A percentile compares a stretch with the other conserved stretches of the same genome.
phyloP scores from a whole-genome alignment of 2,113 vertebrate species.

The Sarotherodon lohbergeri region DNA sequence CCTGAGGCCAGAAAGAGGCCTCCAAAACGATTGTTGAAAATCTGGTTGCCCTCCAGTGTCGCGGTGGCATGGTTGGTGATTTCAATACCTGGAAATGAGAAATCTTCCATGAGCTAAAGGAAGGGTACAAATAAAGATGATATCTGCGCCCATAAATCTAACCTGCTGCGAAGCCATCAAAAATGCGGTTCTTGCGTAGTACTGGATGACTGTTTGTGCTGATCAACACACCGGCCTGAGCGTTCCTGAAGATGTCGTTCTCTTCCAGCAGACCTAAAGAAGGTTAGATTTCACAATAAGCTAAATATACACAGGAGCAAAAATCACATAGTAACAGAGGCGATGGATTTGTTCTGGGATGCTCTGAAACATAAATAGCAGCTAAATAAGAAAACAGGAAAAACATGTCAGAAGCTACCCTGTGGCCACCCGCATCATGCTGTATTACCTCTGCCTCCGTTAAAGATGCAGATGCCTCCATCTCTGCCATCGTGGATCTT shows the following conservation, averaged over 20 bases:
- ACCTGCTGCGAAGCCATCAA: slow-evolving; percentile 99
- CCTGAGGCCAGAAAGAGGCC: slow-evolving; percentile 97
- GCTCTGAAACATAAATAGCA: not conserved
- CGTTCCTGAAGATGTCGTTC: slow-evolving; percentile 98
- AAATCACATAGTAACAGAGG: not conserved
- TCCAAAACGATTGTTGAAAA: slow-evolving; percentile 99
- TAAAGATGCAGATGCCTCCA: slow-evolving; percentile 99
- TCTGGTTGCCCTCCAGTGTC: slow-evolving; percentile 98
- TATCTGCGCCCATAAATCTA: not conserved
- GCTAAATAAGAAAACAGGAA: not conserved
- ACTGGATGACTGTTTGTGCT: slow-evolving; percentile 98
- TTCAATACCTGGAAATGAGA: slow-evolving; percentile 83
- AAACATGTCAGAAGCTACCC: not conserved
- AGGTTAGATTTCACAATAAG: not conserved
- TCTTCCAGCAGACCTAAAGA: slow-evolving; percentile 90
- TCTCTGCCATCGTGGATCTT: slow-evolving; percentile 99
- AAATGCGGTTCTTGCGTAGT: slow-evolving; percentile 97
- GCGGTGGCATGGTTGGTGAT: slow-evolving; percentile 99
- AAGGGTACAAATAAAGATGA: not conserved
- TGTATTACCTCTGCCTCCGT: slow-evolving; percentile 87
- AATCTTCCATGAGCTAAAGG: not conserved
- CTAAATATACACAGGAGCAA: not conserved
- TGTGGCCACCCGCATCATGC: not conserved
- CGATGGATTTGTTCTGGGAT: not conserved
- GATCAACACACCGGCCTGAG: slow-evolving; percentile 96